Conservation (phyloP, 2,113 vertebrate genomes). For the Colius striatus region DNA sequence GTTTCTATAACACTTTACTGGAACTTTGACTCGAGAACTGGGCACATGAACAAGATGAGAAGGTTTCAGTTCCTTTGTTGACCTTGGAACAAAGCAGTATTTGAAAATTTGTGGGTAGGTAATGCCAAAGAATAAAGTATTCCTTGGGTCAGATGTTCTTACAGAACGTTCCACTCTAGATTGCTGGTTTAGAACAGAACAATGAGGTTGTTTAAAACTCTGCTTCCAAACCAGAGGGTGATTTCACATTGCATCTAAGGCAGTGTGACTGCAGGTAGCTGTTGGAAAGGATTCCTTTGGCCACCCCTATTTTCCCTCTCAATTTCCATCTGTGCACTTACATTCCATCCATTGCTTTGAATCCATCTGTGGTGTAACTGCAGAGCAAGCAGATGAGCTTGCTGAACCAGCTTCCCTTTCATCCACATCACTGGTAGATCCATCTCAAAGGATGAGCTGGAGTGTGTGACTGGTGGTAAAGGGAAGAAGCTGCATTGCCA, state of each 20-base stretch:
- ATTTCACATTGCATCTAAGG: not conserved
- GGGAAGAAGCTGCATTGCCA: not conserved
- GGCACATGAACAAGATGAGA: too few species aligned
- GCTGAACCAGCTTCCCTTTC: not conserved
- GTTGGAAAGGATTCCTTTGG: not conserved
- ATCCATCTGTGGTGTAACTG: not conserved
- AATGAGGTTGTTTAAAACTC: not conserved
- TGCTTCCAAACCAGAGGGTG: not conserved
- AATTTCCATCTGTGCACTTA: fast-evolving
- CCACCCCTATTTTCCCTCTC: not conserved
- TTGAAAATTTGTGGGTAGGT: not conserved
- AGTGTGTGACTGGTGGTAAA: not conserved
- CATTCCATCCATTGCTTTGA: not conserved
- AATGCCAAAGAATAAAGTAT: not conserved
- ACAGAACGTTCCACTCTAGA: not conserved
- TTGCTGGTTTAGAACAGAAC: not conserved
- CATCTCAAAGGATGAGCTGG: not conserved
- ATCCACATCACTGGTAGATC: not conserved
- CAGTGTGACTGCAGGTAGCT: not conserved
- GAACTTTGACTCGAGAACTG: too few species aligned
- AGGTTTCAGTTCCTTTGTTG: not conserved
- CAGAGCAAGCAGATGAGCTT: not conserved
- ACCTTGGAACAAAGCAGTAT: not conserved
- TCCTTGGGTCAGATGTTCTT: not conserved
- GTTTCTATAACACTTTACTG: too few species aligned